These are phyloP conservation scores for Erithacus rubecula DNA, from an alignment of 2,797 vertebrate genomes.

Conservation along the genomic window DNA sequence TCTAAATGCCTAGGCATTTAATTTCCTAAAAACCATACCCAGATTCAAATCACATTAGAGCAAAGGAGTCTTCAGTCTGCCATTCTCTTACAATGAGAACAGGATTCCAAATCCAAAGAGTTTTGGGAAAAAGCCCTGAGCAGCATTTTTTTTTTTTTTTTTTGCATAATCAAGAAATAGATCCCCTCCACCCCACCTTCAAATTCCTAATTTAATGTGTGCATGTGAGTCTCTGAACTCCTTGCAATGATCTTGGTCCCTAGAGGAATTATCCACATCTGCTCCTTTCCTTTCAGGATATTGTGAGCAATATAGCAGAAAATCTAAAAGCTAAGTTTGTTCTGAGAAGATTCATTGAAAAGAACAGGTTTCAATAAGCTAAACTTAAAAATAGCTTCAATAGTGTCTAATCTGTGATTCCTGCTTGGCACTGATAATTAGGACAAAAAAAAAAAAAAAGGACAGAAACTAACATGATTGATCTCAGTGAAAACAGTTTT, in stretches of 20 bases:
- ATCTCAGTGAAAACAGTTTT: constrained; percentile 47
- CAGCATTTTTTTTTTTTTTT: not conserved
- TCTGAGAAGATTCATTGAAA: constrained; percentile 38
- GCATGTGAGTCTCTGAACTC: constrained; percentile 3
- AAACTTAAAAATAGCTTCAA: constrained; percentile 63
- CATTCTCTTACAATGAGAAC: not conserved
- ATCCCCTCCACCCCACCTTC: not conserved
- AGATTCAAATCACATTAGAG: not conserved
- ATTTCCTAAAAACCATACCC: not conserved
- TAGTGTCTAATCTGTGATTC: constrained; percentile 56
- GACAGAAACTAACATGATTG: constrained; percentile 39
- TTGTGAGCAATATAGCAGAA: not conserved
- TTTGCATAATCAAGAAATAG: constrained; percentile 22
- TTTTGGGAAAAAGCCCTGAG: not conserved
- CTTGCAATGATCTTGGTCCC: constrained; percentile 16
- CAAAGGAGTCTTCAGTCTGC: not conserved
- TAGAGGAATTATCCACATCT: not conserved
- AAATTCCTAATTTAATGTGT: not conserved
- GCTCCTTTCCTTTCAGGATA: constrained; percentile 23
- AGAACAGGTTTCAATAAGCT: constrained; percentile 49
- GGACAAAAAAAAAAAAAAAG: not conserved
- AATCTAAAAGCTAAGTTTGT: constrained; percentile 40
- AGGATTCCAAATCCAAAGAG: not conserved
- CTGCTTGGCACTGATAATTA: constrained; percentile 62
- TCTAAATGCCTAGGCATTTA: not conserved